Conservation (phyloP, 37 sponge, comb jelly and placozoan species). For the Aphrocallistes beatrix region DNA sequence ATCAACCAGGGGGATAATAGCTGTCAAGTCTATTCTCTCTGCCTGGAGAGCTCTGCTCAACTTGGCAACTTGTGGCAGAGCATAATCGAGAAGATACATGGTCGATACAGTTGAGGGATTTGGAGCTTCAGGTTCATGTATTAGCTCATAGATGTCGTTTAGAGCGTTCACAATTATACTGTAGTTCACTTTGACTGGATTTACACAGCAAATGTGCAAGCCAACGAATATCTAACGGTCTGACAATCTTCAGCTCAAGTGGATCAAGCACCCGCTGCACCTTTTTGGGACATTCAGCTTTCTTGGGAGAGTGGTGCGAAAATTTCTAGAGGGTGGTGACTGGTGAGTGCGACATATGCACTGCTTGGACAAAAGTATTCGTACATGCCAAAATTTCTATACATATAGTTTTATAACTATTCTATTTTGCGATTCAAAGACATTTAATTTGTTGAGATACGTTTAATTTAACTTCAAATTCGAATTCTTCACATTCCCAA, state of each 20-base stretch:
- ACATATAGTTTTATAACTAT: too few relatives aligned
- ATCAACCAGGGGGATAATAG: not conserved
- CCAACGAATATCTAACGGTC: not conserved
- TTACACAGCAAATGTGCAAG: not conserved
- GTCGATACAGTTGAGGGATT: not conserved
- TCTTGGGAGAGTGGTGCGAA: not conserved
- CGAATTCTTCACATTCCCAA: too few relatives aligned
- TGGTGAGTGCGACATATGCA: not conserved
- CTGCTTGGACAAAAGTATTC: too few relatives aligned
- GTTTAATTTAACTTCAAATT: too few relatives aligned
- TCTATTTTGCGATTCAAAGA: too few relatives aligned
- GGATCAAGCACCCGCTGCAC: not conserved
- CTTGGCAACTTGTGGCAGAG: not conserved
- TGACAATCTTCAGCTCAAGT: not conserved
- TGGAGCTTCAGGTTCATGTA: not conserved
- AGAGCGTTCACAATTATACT: not conserved
- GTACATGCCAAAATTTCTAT: too few relatives aligned
- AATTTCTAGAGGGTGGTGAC: not conserved
- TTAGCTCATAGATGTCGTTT: not conserved
- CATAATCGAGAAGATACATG: not conserved
- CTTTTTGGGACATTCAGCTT: not conserved
- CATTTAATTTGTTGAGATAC: too few relatives aligned
- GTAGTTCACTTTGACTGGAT: not conserved
- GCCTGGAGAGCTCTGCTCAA: not conserved
- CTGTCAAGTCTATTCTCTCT: not conserved